These are phyloP conservation scores for Cosmopolites sordidus DNA, from an alignment of 2,888 invertebrate species.

Conservation along the genomic window DNA sequence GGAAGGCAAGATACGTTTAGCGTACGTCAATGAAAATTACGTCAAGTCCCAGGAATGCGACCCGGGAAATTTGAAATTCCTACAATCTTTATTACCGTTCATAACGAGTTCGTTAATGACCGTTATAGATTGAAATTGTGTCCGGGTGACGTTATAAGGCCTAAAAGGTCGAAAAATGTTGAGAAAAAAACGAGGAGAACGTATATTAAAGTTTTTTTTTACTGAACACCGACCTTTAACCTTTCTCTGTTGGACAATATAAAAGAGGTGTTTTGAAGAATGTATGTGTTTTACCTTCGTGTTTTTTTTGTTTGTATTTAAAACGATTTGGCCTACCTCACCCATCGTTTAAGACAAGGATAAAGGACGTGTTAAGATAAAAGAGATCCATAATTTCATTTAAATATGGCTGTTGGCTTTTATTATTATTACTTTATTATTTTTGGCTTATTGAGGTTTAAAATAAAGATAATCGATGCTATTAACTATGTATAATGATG, in stretches of 20 bases:
- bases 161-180: too few relatives aligned
- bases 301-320: not conserved
- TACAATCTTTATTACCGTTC: too few relatives aligned
- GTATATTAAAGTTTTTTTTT: too few relatives aligned
- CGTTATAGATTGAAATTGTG: not conserved
- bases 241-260: not conserved
- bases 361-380: not conserved
- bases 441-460: too few relatives aligned
- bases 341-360: not conserved
- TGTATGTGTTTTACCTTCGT: not conserved
- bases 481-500: too few relatives aligned
- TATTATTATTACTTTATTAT: too few relatives aligned
- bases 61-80: too few relatives aligned
- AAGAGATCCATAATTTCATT: too few relatives aligned
- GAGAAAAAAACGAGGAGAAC: too few relatives aligned
- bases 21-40: conserved; percentile 12
- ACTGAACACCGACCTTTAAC: not conserved
- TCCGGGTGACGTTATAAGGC: not conserved
- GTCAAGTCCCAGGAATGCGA: conserved; percentile 3
- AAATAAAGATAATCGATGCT: too few relatives aligned
- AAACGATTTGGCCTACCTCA: not conserved
- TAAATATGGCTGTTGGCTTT: too few relatives aligned
- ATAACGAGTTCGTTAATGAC: too few relatives aligned
- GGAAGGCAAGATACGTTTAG: not conserved
- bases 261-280: not conserved